Percentiles rank a stretch among this genome's conserved stretches.
Conservation (phyloP, 2,888 invertebrate genomes). For the Lasioglossum zephyrum region DNA sequence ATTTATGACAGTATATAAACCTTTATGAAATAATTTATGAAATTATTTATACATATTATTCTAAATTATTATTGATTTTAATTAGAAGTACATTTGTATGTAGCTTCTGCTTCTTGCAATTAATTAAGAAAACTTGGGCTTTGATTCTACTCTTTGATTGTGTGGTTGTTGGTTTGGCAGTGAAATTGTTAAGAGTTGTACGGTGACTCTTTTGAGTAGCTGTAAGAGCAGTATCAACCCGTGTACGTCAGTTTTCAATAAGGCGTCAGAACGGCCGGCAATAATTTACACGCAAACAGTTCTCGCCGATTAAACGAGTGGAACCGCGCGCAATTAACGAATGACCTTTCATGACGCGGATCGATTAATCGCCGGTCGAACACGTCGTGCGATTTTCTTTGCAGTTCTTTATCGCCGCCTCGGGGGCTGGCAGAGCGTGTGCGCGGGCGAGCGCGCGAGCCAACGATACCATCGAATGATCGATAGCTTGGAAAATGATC, state of each 20-base stretch:
- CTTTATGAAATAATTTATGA: too few relatives aligned
- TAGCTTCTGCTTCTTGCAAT: too few relatives aligned
- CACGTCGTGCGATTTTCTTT: constrained; percentile 44
- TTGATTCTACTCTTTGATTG: not conserved
- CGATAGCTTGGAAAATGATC: constrained; percentile 64
- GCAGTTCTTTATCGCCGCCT: constrained; percentile 56
- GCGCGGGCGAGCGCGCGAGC: constrained; percentile 6
- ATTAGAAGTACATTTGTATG: not conserved
- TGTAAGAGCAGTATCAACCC: not conserved
- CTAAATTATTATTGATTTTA: too few relatives aligned
- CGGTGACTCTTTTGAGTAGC: too few relatives aligned
- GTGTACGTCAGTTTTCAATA: constrained; percentile 38
- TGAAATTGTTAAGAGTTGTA: too few relatives aligned
- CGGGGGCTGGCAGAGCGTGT: constrained; percentile 29
- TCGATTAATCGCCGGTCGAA: constrained; percentile 67
- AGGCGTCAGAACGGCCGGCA: constrained; percentile 30
- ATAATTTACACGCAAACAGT: constrained; percentile 43
- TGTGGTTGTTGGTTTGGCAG: too few relatives aligned
- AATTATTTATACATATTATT: too few relatives aligned
- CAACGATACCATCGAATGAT: constrained; percentile 61
- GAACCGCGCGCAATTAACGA: constrained; percentile 72
- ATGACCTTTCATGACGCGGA: constrained; percentile 73
- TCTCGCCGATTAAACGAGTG: constrained; percentile 20
- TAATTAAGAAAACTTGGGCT: too few relatives aligned
- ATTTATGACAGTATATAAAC: not conserved